Conservation (phyloP, 2,797 vertebrate genomes). For the Meriones psammophilus region DNA sequence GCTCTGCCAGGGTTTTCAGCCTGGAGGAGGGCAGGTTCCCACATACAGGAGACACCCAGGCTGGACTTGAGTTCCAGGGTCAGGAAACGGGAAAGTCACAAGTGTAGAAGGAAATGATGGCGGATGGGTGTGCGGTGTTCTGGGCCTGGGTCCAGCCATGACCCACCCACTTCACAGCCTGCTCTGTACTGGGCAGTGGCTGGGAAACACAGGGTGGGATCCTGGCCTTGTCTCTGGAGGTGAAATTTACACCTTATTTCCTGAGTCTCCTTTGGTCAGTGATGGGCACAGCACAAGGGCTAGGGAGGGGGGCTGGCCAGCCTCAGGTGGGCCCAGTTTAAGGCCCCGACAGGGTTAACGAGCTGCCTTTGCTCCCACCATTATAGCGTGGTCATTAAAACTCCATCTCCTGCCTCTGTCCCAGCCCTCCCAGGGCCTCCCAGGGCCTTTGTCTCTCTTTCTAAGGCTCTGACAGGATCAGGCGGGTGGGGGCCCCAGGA, state of each 20-base stretch:
- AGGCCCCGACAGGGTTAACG: constrained; percentile 76
- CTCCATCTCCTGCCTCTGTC: constrained; percentile 77
- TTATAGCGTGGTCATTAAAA: constrained; percentile 71
- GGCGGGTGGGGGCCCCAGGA: constrained; percentile 75
- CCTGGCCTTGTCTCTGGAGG: neutral
- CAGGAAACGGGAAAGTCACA: neutral
- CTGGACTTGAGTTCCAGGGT: neutral
- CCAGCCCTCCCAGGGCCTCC: constrained; percentile 72
- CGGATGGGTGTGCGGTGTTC: neutral
- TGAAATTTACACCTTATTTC: neutral
- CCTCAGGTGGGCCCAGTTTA: neutral
- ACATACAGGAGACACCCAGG: neutral
- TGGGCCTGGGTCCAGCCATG: neutral
- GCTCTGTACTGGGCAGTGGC: fast-evolving
- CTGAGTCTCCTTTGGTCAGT: neutral
- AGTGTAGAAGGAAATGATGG: neutral
- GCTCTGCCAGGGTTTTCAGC: neutral
- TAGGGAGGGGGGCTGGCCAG: neutral
- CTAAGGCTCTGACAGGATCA: constrained; percentile 78
- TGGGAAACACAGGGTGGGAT: neutral
- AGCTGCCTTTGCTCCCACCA: constrained; percentile 5
- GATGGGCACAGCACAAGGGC: neutral
- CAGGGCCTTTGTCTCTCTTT: constrained; percentile 77
- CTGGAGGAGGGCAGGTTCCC: neutral
- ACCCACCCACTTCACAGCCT: fast-evolving